A percentile compares a stretch with the other conserved stretches of the same genome.
These are phyloP conservation scores for Spodoptera littoralis DNA, from an alignment of 2,888 invertebrate species.

Conservation along the genomic window DNA sequence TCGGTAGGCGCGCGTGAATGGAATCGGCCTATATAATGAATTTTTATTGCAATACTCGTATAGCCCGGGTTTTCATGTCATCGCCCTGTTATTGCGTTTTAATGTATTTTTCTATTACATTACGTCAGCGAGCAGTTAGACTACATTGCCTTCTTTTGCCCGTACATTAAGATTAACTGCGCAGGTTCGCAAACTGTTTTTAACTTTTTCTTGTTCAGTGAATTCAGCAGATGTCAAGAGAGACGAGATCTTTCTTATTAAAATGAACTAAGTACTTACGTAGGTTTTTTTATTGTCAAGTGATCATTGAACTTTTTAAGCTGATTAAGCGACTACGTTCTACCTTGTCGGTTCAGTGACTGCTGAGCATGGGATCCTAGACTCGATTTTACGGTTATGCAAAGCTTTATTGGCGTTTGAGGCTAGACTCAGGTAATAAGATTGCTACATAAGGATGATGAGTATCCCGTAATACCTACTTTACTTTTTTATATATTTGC, in stretches of 20 bases:
- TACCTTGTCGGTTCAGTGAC: too few species aligned
- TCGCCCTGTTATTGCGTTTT: slow-evolving; percentile 39
- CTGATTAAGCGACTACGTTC: slow-evolving; percentile 21
- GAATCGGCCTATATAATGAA: slow-evolving; percentile 32
- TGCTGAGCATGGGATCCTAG: too few species aligned
- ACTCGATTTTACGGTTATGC: too few species aligned
- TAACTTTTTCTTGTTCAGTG: slow-evolving; percentile 71
- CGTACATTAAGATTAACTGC: slow-evolving; percentile 62
- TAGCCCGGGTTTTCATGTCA: slow-evolving; percentile 31
- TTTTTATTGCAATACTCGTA: slow-evolving; percentile 37
- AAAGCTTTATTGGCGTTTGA: too few species aligned
- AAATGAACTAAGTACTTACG: slow-evolving; percentile 42
- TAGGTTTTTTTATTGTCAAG: slow-evolving; percentile 26
- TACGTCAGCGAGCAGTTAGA: slow-evolving; percentile 26
- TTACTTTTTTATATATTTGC: too few species aligned
- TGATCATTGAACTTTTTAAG: slow-evolving; percentile 37
- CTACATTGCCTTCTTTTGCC: slow-evolving; percentile 52
- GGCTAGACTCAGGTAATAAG: too few species aligned
- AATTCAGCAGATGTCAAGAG: slow-evolving; percentile 66
- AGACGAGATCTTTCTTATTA: slow-evolving; percentile 47
- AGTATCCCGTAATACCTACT: too few species aligned
- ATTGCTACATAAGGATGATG: too few species aligned
- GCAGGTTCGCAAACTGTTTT: slow-evolving; percentile 60
- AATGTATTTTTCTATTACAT: slow-evolving; percentile 40
- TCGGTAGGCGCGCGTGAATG: slow-evolving; percentile 14